A percentile compares a stretch with the other conserved stretches of the same genome.
Conservation (phyloP, 2,797 vertebrate genomes). For the Synanceia verrucosa region DNA sequence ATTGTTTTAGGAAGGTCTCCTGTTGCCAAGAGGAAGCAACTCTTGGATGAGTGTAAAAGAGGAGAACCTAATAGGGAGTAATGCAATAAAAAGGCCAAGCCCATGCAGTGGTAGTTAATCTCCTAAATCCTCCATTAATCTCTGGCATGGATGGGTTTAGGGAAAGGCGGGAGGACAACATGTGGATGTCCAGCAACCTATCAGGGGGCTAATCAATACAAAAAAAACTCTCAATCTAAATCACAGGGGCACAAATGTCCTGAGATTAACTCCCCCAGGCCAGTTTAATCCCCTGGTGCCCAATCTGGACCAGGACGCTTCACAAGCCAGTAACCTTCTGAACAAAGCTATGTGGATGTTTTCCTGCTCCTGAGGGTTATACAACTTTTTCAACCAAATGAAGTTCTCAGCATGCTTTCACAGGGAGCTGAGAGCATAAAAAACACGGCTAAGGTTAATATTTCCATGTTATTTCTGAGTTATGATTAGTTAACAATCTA, state of each 20-base stretch:
- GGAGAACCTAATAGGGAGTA: conserved; percentile 67
- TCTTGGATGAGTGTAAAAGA: conserved; percentile 60
- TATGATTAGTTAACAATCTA: neutral
- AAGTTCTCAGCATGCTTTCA: neutral
- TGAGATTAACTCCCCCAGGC: conserved; percentile 71
- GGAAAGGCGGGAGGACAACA: conserved; percentile 63
- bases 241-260: conserved; percentile 57
- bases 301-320: too few species aligned
- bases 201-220: conserved; percentile 75
- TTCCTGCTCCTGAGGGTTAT: conserved; percentile 15
- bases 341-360: neutral
- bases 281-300: conserved; percentile 59
- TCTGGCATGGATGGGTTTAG: conserved; percentile 70
- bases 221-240: conserved; percentile 54
- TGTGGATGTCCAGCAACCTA: conserved; percentile 65
- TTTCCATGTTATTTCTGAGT: neutral
- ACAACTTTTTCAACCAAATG: conserved; percentile 26
- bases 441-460: neutral
- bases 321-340: too few species aligned
- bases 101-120: conserved; percentile 77
- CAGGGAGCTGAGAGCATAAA: neutral
- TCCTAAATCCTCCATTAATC: conserved; percentile 79
- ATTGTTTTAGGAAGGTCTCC: conserved; percentile 36
- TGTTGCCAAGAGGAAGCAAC: conserved; percentile 53
- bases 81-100: conserved; percentile 71